Evolutionary conservation across 2,888 invertebrate genomes (phyloP).

Genomic region (Zeuzera pyrina): DNA sequence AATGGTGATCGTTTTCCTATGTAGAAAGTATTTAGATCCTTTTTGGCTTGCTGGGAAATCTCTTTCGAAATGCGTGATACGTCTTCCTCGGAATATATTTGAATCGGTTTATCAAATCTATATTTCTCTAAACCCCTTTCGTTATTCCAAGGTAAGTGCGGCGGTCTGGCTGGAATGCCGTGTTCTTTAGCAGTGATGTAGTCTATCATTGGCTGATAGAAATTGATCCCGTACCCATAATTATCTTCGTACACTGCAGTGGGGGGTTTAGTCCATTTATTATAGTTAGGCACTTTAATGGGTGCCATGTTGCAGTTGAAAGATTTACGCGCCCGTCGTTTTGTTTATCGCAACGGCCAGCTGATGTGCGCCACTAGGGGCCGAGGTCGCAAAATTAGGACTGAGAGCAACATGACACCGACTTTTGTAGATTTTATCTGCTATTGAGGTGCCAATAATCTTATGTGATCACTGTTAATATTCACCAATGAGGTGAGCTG

Average conservation of each 20-base stretch:
- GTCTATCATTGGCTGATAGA: constrained; percentile 91
- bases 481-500: constrained; percentile 50
- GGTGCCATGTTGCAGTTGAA: constrained; percentile 44
- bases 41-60: constrained; percentile 79
- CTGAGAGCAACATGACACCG: constrained; percentile 34
- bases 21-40: constrained; percentile 75
- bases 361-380: constrained; percentile 29
- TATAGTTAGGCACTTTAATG: constrained; percentile 54
- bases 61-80: constrained; percentile 77
- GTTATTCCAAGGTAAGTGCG: constrained; percentile 83
- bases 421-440: constrained; percentile 56
- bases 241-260: constrained; percentile 85
- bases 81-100: constrained; percentile 79
- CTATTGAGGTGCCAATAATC: constrained; percentile 50
- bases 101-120: constrained; percentile 75
- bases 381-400: constrained; percentile 46
- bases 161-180: constrained; percentile 52
- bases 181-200: constrained; percentile 81
- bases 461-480: constrained; percentile 38
- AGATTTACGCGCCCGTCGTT: constrained; percentile 39
- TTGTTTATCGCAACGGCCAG: constrained; percentile 23
- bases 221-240: constrained; percentile 88
- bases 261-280: constrained; percentile 72
- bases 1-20: constrained; percentile 75
- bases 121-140: constrained; percentile 80